Conservation (phyloP, 1,140 invertebrate species). For the Idris sp. region DNA sequence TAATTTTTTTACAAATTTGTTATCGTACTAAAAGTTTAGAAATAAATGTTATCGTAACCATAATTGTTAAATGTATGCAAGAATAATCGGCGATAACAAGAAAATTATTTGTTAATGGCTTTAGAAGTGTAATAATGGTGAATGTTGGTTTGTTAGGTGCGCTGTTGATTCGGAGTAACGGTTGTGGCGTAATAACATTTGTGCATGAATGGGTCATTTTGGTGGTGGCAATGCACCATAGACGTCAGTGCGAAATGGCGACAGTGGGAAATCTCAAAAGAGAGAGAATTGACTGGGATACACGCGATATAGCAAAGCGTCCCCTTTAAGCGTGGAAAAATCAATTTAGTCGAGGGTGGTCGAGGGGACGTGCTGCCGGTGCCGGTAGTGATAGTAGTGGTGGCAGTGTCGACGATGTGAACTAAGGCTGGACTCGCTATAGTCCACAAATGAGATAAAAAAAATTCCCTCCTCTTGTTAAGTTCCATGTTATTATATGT, state of each 20-base stretch:
- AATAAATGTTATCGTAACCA: no score
- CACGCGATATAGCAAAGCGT: slow-evolving; percentile 61
- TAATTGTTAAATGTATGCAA: no score
- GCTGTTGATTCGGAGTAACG: neutral
- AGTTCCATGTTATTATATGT: no score
- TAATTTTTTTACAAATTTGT: neutral
- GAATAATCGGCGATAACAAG: no score
- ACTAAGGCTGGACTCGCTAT: slow-evolving; percentile 54
- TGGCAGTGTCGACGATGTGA: slow-evolving; percentile 41
- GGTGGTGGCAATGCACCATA: slow-evolving; percentile 22
- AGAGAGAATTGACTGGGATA: slow-evolving; percentile 55
- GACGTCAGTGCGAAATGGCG: slow-evolving; percentile 50
- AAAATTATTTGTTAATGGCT: neutral
- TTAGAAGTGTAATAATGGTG: neutral
- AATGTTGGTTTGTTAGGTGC: slow-evolving; percentile 5
- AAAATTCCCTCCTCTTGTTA: no score
- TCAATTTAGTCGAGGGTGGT: slow-evolving; percentile 66
- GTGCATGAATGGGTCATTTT: slow-evolving; percentile 35
- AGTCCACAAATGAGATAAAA: slow-evolving; percentile 26
- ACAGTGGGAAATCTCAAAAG: slow-evolving; percentile 53
- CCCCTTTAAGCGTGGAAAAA: slow-evolving; percentile 69
- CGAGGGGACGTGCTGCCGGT: slow-evolving; percentile 57
- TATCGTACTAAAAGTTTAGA: no score
- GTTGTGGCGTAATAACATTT: slow-evolving; percentile 22
- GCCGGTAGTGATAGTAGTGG: slow-evolving; percentile 48